Base-by-base conservation (phyloP, 2,113 vertebrate species). In the Hippocampus mohnikei region DNA sequence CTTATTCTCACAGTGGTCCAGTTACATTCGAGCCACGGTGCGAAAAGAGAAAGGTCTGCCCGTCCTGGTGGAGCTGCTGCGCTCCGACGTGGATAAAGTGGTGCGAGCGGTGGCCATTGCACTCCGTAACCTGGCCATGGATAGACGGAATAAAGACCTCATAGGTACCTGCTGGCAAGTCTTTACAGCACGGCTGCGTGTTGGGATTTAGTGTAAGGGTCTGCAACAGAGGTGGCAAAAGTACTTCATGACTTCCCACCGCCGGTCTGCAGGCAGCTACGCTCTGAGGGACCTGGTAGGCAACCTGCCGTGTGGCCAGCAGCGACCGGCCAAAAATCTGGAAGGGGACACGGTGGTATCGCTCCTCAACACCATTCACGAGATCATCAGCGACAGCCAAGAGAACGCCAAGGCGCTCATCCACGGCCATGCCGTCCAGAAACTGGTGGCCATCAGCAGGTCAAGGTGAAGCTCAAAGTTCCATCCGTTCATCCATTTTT, bases 291-390 rank as follows among this genome's bases (percentile, higher is more conserved):
- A 99, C 79, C 91, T 99, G 72, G 94, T 98, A 29, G 89, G 93
- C 76, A 98, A 98, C 53, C 84, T 99, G 79, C 94, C 96, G 0
- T 90, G 90, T 20, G 94, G 93, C 21, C 95, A 97, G 13, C 95
- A 96, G 87, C 91, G 93, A 65, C 94, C 95, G 9, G 92, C 94
- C 3, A 95, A 95, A 88, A 95, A 94, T 80, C 90, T 98, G 56
- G 96, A 98, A 71, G 95, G 96, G 59, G 96, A 98, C 74, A 99
- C 97, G 0, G 95, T 98, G 81, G 95, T 98, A 58, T 97, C 96
- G 0, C 91, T 98, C 56, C 91, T 98, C 74, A 98, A 98, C 74
- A 98, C 96, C 2, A 96, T 98, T 81, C 95, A 98, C 3, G 97
- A 99, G 94, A 96, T 98, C 71, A 93, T 98, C 84, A 96, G 94